A percentile compares a stretch with the other conserved stretches of the same genome.
These are phyloP conservation scores for Coronaproctus castanopsis DNA, from an alignment of 2,888 invertebrate species.

Conservation along the genomic window DNA sequence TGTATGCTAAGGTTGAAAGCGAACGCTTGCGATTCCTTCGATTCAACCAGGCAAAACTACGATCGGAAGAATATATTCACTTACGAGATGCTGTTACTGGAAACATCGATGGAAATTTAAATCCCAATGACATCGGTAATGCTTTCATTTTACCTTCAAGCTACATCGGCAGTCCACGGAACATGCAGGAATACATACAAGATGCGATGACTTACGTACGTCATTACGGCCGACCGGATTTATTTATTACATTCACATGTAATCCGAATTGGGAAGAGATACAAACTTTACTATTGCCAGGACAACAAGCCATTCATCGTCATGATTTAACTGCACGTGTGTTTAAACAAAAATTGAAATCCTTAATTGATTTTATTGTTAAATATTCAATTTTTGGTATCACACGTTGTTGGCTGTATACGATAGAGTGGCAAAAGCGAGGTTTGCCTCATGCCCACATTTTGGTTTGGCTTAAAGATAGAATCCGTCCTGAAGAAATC, in stretches of 20 bases:
- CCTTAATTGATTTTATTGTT: not conserved
- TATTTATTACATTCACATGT: conserved; percentile 21
- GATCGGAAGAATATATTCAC: conserved; percentile 22
- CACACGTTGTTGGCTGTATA: not conserved
- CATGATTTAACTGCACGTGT: conserved; percentile 7
- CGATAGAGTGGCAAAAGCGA: conserved; percentile 4
- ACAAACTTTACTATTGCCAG: conserved; percentile 13
- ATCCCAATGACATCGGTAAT: conserved; percentile 17
- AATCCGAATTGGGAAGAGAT: conserved; percentile 23
- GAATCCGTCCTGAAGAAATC: conserved; percentile 22
- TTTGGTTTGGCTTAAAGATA: not conserved
- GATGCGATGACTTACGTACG: conserved; percentile 24
- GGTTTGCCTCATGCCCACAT: conserved; percentile 4
- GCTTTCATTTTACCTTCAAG: conserved; percentile 22
- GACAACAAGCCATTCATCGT: conserved; percentile 11
- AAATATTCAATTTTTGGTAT: not conserved
- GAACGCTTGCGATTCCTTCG: conserved; percentile 23
- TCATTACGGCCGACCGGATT: conserved; percentile 20
- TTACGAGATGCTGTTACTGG: conserved; percentile 21
- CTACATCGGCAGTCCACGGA: conserved; percentile 22
- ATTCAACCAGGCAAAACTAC: conserved; percentile 23
- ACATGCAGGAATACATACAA: conserved; percentile 23
- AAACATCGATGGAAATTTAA: conserved; percentile 18
- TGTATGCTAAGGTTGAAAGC: conserved; percentile 24
- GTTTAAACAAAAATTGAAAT: not conserved